These are phyloP conservation scores for Melanotaenia pygmaea DNA, from an alignment of 2,797 vertebrate genomes.

Conservation along the genomic window DNA sequence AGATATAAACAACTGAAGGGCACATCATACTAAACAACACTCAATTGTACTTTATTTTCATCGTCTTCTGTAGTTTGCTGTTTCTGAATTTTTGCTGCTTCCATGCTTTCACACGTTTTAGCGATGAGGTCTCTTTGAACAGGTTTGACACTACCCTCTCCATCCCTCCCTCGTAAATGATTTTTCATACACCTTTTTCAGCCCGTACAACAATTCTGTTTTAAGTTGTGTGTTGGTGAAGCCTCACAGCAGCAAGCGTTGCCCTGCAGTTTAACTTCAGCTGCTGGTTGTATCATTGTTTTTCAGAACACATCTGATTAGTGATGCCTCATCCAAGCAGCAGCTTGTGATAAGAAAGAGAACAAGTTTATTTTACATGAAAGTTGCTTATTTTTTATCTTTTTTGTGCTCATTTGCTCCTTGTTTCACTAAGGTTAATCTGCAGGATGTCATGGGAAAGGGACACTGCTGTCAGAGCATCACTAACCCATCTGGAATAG, in stretches of 20 bases:
- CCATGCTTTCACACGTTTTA: neutral
- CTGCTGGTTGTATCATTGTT: neutral
- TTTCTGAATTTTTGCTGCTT: neutral
- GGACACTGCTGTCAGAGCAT: conserved; percentile 2
- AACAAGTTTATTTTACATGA: conserved; percentile 1
- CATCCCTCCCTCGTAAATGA: neutral
- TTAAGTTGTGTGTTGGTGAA: neutral
- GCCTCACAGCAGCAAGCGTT: neutral
- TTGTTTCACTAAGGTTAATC: neutral
- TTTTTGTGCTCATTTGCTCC: neutral
- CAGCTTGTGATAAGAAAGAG: neutral
- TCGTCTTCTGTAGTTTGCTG: neutral
- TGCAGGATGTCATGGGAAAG: conserved; percentile 29
- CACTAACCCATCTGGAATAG: neutral
- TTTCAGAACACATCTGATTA: neutral
- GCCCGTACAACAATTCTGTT: too few species aligned
- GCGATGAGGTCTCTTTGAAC: neutral
- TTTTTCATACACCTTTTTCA: neutral
- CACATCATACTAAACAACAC: too few species aligned
- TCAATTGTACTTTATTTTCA: too few species aligned
- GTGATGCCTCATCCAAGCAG: neutral
- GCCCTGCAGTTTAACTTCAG: neutral
- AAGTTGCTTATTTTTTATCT: conserved; percentile 13
- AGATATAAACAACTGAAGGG: too few species aligned
- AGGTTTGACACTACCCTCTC: neutral